Base-by-base conservation (phyloP, 2,113 vertebrate genomes). In the Mesembrinibis cayennensis region DNA sequence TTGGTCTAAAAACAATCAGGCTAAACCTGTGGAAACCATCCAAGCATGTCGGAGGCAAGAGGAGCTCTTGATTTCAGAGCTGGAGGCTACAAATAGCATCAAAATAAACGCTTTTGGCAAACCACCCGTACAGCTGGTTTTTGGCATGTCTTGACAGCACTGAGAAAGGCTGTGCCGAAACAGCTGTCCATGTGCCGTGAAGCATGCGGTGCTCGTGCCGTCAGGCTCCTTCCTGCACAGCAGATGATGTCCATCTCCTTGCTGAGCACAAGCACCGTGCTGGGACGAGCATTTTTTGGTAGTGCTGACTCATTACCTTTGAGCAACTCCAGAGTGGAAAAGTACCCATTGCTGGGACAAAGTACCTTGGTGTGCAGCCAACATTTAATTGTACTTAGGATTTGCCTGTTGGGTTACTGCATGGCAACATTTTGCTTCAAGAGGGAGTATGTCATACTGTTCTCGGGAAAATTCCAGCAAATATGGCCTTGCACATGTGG, bases 341-440 rank as follows among this genome's bases (percentile, higher is more conserved):
- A 45, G 29, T 32, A 50, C 32, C 23, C 11, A 2, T 59, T 55
- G 25, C 20, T 67, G 45, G 29, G 70, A 56, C 34, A 52, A 45
- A 72, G 32, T 18, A 5, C 13, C 7, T 27, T 62, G 58, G 23
- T 53, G 58, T 58, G 40, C 13, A 45, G 52, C 40, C 81, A 62
- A 3, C 0, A 0, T 23, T 71, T 40, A 18, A n/a, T n/a, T 74
- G 25, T 0, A 0, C 50, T 52, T 30, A n/a, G 38, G 61, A 20
- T 74, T 66, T 58, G 14, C 19, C 62, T 59, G 9, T 71, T 66
- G 34, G 36, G n/a, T 71, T 82, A 17, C 15, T 66, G 21, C 30
- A 40, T 23, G 50, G 50, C 34, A 27, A 36, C 47, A 20, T n/a
- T 77, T 70, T 82, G 21, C 62, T 26, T 74, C 0, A 0, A 20